A percentile compares a stretch with the other conserved stretches of the same genome.
Conservation (phyloP, 2,888 invertebrate genomes). For the Caenorhabditis panamensis region DNA sequence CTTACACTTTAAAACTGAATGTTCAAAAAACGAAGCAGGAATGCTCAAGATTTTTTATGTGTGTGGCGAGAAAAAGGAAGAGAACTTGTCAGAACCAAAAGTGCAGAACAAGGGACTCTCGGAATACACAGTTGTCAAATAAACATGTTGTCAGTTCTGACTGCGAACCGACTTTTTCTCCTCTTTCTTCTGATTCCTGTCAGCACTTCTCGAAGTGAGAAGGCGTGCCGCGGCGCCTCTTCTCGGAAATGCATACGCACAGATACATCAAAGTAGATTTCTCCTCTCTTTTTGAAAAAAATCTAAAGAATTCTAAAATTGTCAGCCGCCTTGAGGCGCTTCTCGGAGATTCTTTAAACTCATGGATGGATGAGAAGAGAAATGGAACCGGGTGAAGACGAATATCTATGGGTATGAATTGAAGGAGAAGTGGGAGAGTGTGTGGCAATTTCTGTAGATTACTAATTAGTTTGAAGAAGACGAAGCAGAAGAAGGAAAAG, state of each 20-base stretch:
- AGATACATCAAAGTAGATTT: conserved; percentile 51
- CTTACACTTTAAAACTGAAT: too few species aligned
- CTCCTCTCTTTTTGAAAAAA: conserved; percentile 26
- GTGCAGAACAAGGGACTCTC: conserved; percentile 11
- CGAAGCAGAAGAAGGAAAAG: too few species aligned
- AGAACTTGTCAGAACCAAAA: conserved; percentile 11
- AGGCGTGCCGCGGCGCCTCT: conserved; percentile 16
- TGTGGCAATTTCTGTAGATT: conserved; percentile 48
- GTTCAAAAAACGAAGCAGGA: too few species aligned
- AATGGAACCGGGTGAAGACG: conserved; percentile 2
- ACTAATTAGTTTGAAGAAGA: conserved; percentile 54
- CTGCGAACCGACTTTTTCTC: not conserved
- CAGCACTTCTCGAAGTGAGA: conserved; percentile 22
- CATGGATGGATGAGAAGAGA: not conserved
- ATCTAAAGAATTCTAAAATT: conserved; percentile 7
- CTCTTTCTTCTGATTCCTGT: conserved; percentile 35
- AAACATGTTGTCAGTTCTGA: conserved; percentile 38
- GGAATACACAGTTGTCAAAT: conserved; percentile 44
- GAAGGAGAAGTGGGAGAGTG: conserved; percentile 2
- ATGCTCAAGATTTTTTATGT: too few species aligned
- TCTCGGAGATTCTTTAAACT: not conserved
- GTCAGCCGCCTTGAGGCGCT: conserved; percentile 9
- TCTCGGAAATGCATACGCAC: conserved; percentile 49
- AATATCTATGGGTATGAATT: conserved; percentile 5
- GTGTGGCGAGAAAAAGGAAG: not conserved